A percentile compares a stretch with the other conserved stretches of the same genome.
These are phyloP conservation scores for Sebastes kiyomatsui DNA, from an alignment of 2,797 vertebrate genomes.

Conservation along the genomic window DNA sequence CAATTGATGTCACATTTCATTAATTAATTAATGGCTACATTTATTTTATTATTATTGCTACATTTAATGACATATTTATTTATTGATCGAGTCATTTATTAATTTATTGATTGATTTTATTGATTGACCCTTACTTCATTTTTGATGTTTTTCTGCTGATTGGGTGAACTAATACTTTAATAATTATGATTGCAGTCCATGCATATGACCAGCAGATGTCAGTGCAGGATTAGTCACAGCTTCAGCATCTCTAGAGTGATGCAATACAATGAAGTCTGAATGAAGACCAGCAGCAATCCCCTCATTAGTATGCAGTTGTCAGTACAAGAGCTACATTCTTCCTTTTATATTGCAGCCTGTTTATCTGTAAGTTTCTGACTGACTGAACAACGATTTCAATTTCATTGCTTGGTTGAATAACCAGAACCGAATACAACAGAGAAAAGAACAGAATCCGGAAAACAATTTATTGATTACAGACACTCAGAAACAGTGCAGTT, in stretches of 20 bases:
- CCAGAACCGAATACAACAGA: not conserved
- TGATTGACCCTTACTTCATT: no score
- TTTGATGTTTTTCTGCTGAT: no score
- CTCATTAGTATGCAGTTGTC: not conserved
- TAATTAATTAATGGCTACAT: no score
- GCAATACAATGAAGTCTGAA: conserved; percentile 4
- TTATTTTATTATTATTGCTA: no score
- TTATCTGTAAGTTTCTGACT: not conserved
- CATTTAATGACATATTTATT: no score
- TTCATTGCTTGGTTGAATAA: not conserved
- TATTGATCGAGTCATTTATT: no score
- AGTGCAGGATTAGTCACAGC: conserved; percentile 10
- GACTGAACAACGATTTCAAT: not conserved
- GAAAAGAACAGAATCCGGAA: not conserved
- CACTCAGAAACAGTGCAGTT: not conserved
- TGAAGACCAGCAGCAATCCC: not conserved
- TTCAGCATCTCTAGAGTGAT: not conserved
- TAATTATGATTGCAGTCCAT: not conserved
- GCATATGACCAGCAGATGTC: conserved; percentile 26
- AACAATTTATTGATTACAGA: not conserved
- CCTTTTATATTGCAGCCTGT: not conserved
- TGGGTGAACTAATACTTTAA: no score
- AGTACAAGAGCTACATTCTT: not conserved
- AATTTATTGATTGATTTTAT: no score
- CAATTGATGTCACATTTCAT: no score